Evolutionary conservation across 2,797 vertebrate species (phyloP).

Genomic region (Protonibea diacanthus): DNA sequence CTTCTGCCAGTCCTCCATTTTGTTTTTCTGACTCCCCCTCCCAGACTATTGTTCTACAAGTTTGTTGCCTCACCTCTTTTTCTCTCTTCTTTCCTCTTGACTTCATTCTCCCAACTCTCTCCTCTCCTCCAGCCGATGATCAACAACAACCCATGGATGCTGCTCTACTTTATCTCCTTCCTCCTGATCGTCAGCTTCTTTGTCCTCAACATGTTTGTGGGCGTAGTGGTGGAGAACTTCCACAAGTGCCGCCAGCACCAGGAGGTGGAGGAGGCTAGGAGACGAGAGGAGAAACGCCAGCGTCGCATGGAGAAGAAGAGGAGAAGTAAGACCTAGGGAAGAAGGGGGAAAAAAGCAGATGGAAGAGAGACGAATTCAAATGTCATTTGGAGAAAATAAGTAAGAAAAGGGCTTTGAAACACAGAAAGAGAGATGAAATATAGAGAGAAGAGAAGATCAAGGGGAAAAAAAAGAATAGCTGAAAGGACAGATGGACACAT

Average conservation of each 20-base stretch:
- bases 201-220: constrained; percentile 99
- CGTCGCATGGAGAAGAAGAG: constrained; percentile 95
- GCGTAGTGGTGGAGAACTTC: constrained; percentile 99
- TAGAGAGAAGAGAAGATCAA: background rate
- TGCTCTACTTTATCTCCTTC: constrained; percentile 99
- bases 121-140: constrained; percentile 86
- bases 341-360: too few species aligned
- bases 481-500: constrained; percentile 11
- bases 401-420: background rate
- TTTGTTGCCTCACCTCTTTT: background rate
- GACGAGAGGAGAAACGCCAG: constrained; percentile 94
- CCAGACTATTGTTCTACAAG: too few species aligned
- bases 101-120: background rate
- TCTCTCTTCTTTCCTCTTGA: background rate
- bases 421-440: background rate
- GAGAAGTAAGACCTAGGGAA: constrained; percentile 88
- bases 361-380: background rate
- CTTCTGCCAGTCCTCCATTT: background rate
- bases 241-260: constrained; percentile 99
- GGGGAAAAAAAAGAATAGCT: background rate
- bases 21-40: background rate
- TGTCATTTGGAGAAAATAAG: background rate
- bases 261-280: constrained; percentile 94
- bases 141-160: constrained; percentile 99
- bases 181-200: constrained; percentile 99